Evolutionary conservation across 2,797 vertebrate genomes (phyloP).

Genomic region (Sphenopsis melanotis): DNA sequence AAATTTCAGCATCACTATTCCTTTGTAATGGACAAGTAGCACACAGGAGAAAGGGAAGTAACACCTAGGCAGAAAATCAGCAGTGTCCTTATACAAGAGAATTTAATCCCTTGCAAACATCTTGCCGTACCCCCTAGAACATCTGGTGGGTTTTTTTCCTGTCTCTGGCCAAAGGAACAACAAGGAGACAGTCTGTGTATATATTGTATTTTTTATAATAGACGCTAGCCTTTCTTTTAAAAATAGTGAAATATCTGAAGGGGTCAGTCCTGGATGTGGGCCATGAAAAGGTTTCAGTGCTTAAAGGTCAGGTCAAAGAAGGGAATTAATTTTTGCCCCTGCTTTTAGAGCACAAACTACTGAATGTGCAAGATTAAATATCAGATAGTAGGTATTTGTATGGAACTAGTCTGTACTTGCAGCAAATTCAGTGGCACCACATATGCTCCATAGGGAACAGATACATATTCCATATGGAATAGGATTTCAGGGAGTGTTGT

Average conservation of each 20-base stretch:
- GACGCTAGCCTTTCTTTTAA: not conserved
- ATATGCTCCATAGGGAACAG: not conserved
- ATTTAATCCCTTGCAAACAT: not conserved
- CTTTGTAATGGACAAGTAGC: not conserved
- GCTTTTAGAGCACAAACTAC: not conserved
- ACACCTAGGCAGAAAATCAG: not conserved
- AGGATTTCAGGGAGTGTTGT: not conserved
- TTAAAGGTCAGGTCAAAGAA: not conserved
- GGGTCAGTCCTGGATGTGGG: not conserved
- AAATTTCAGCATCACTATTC: not conserved
- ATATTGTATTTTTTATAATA: not conserved
- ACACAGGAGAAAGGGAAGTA: not conserved
- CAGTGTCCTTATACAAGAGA: not conserved
- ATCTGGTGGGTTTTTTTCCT: not conserved
- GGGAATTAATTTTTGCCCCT: not conserved
- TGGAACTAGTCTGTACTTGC: not conserved
- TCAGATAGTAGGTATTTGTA: not conserved
- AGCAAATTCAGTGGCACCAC: not conserved
- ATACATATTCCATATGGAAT: not conserved
- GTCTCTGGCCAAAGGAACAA: not conserved
- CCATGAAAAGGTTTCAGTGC: not conserved
- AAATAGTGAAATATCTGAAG: not conserved
- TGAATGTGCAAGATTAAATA: not conserved
- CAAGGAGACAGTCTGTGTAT: not conserved
- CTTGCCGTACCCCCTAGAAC: not conserved